A percentile compares a stretch with the other conserved stretches of the same genome.
Evolutionary conservation across 2,113 vertebrate species (phyloP).

Genomic region (Tachuris rubrigastra): DNA sequence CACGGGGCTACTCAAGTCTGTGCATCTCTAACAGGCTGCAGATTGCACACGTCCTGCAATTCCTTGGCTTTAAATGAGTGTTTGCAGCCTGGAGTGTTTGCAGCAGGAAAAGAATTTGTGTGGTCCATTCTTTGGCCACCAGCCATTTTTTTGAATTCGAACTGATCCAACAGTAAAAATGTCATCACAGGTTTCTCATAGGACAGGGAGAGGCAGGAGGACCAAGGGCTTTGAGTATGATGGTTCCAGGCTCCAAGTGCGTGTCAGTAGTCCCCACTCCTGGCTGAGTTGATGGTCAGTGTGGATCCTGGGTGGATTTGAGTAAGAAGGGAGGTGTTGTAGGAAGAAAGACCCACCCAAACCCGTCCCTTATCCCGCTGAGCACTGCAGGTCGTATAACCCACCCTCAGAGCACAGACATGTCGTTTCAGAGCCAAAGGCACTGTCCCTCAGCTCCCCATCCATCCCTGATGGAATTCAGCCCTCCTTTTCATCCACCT

Average conservation of each 20-base stretch:
- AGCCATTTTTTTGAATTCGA: neutral
- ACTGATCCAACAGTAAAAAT: neutral
- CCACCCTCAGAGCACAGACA: neutral
- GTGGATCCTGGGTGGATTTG: neutral
- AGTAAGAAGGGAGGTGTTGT: neutral
- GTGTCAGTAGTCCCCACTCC: neutral
- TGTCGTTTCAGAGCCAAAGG: neutral
- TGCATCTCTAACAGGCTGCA: neutral
- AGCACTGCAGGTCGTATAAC: neutral
- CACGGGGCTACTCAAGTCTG: neutral
- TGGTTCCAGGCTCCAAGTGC: neutral
- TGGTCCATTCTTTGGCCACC: neutral
- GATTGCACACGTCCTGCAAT: neutral
- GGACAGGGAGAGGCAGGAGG: neutral
- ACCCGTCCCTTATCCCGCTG: no score
- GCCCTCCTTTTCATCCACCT: neutral
- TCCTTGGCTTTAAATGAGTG: neutral
- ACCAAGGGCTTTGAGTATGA: neutral
- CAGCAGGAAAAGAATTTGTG: neutral
- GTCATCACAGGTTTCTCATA: accelerated
- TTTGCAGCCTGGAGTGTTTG: neutral
- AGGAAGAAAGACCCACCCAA: neutral
- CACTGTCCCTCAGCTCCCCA: neutral
- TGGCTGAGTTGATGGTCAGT: neutral
- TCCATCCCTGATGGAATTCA: accelerated